These are phyloP conservation scores for Fopius arisanus DNA, from an alignment of 1,140 invertebrate genomes.

Conservation along the genomic window DNA sequence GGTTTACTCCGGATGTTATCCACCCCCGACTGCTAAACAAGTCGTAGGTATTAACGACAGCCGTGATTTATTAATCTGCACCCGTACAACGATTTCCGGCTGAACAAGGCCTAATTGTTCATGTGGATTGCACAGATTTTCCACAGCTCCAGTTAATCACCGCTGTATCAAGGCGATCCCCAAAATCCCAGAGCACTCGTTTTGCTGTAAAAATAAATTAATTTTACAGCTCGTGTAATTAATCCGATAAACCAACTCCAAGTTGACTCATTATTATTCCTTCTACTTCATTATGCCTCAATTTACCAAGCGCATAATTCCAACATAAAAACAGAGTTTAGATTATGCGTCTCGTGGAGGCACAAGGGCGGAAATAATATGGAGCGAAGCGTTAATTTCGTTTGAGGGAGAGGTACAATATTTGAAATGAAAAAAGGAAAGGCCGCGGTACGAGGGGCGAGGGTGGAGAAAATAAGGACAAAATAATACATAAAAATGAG, in stretches of 20 bases:
- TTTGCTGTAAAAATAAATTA: no score
- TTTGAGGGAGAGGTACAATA: conserved; percentile 8
- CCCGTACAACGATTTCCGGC: not conserved
- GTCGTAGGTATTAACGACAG: conserved; percentile 27
- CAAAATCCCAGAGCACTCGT: no score
- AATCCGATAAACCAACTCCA: not conserved
- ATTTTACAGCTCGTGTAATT: no score
- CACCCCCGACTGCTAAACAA: not conserved
- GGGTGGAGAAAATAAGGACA: not conserved
- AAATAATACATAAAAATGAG: no score
- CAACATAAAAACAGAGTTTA: not conserved
- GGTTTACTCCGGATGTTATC: not conserved
- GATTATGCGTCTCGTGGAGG: not conserved
- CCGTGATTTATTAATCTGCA: conserved; percentile 31
- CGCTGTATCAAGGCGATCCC: no score
- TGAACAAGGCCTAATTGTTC: conserved; percentile 23
- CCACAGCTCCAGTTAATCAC: not conserved
- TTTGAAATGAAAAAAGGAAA: not conserved
- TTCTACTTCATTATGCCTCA: no score
- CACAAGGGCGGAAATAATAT: conserved; percentile 23
- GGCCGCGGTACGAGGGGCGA: conserved; percentile 2
- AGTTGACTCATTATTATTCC: no score
- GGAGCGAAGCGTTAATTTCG: conserved; percentile 26
- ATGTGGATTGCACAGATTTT: conserved; percentile 9
- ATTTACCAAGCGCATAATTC: no score